Conservation (phyloP, 2,888 invertebrate species). For the Brenthis daphne region DNA sequence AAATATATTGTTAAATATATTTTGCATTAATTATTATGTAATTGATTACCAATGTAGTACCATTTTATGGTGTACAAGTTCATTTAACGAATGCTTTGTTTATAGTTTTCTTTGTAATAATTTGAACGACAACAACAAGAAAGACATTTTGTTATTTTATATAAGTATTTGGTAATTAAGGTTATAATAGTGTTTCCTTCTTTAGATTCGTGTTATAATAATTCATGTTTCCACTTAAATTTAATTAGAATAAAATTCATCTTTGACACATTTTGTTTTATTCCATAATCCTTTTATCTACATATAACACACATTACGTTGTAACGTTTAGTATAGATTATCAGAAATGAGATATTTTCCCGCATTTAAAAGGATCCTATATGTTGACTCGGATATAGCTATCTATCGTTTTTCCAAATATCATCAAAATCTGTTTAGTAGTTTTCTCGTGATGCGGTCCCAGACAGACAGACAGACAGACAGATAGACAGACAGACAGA, state of each 20-base stretch:
- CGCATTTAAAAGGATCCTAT: too few relatives aligned
- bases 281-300: constrained; percentile 39
- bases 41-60: constrained; percentile 48
- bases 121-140: constrained; percentile 61
- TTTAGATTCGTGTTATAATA: constrained; percentile 82
- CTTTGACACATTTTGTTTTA: constrained; percentile 69
- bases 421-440: too few relatives aligned
- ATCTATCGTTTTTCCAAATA: too few relatives aligned
- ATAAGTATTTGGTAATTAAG: constrained; percentile 80
- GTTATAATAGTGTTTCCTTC: constrained; percentile 80
- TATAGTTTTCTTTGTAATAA: constrained; percentile 41
- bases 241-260: constrained; percentile 81
- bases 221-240: constrained; percentile 82
- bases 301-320: neutral
- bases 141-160: constrained; percentile 80
- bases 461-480: too few relatives aligned
- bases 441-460: too few relatives aligned
- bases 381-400: too few relatives aligned
- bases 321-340: too few relatives aligned
- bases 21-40: constrained; percentile 35
- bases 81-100: constrained; percentile 17
- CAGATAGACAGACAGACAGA: too few relatives aligned
- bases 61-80: constrained; percentile 45
- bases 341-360: too few relatives aligned
- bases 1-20: constrained; percentile 45